Conservation (phyloP, 1,140 invertebrate species). For the Lepidurus packardi region DNA sequence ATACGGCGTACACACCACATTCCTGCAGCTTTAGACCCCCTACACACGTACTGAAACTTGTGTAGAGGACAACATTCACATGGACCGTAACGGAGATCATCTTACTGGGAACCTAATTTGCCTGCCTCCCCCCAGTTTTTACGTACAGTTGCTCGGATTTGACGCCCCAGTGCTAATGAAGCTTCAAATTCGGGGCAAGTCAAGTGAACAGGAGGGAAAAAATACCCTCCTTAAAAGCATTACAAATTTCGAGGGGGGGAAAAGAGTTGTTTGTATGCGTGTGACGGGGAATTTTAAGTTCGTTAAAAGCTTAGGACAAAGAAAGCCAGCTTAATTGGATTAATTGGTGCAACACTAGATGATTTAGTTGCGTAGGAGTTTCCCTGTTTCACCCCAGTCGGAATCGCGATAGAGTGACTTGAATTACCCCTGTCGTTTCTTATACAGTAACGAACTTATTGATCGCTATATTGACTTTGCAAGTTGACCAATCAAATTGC, state of each 20-base stretch:
- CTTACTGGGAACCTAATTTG: slow-evolving; percentile 10
- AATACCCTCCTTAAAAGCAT: neutral
- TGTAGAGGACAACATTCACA: neutral
- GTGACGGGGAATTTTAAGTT: slow-evolving; percentile 5
- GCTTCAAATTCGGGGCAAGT: neutral
- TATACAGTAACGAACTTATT: too few relatives aligned
- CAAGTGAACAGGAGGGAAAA: slow-evolving; percentile 7
- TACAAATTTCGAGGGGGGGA: neutral
- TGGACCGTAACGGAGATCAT: neutral
- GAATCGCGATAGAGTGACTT: too few relatives aligned
- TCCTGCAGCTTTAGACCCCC: neutral
- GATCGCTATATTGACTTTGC: too few relatives aligned
- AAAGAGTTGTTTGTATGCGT: neutral
- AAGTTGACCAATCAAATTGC: too few relatives aligned
- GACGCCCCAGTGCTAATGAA: slow-evolving; percentile 20
- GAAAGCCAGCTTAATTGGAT: neutral
- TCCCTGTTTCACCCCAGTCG: too few relatives aligned
- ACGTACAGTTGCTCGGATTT: neutral
- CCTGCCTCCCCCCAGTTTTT: neutral
- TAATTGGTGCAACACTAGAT: neutral
- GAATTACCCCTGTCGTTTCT: too few relatives aligned
- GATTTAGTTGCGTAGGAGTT: neutral
- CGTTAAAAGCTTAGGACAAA: neutral
- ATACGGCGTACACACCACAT: neutral
- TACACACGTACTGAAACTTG: neutral